Percentiles rank a stretch among this genome's conserved stretches.
phyloP scores from a whole-genome alignment of 2,113 vertebrate species.

The Donacobius atricapilla region DNA sequence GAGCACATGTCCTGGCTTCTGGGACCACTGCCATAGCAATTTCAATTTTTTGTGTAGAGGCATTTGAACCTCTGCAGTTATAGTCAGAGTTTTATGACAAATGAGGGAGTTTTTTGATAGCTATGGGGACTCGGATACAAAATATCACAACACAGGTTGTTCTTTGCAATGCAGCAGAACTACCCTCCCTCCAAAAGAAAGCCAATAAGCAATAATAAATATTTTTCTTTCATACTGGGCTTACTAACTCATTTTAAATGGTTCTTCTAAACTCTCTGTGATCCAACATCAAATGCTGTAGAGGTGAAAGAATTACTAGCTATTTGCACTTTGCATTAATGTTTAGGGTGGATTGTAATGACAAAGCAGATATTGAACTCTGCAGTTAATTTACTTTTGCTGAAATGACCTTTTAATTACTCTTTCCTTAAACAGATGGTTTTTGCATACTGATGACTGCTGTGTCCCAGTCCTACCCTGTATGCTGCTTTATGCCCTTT shows the following conservation, averaged over 20 bases:
- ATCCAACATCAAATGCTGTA: neutral
- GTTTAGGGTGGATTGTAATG: constrained; percentile 18
- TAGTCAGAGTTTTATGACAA: neutral
- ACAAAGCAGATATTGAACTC: constrained; percentile 25
- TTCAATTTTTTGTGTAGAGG: neutral
- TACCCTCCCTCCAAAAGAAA: neutral
- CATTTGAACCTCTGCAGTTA: neutral
- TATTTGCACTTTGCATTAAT: constrained; percentile 7
- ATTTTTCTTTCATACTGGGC: neutral
- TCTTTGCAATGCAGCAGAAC: neutral
- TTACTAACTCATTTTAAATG: constrained; percentile 26
- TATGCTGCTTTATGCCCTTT: neutral
- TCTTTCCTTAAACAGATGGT: neutral
- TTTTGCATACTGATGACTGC: neutral
- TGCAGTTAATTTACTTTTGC: constrained; percentile 17
- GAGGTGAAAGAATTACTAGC: neutral
- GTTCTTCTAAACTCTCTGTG: neutral
- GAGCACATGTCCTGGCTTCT: neutral
- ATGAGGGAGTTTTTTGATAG: neutral
- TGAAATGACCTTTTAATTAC: constrained; percentile 52
- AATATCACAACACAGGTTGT: neutral
- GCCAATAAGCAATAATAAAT: neutral
- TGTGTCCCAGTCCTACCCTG: neutral
- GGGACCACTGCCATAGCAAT: neutral
- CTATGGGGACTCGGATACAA: neutral